Conservation (phyloP, 2,113 vertebrate species). For the Trogon surrucura region DNA sequence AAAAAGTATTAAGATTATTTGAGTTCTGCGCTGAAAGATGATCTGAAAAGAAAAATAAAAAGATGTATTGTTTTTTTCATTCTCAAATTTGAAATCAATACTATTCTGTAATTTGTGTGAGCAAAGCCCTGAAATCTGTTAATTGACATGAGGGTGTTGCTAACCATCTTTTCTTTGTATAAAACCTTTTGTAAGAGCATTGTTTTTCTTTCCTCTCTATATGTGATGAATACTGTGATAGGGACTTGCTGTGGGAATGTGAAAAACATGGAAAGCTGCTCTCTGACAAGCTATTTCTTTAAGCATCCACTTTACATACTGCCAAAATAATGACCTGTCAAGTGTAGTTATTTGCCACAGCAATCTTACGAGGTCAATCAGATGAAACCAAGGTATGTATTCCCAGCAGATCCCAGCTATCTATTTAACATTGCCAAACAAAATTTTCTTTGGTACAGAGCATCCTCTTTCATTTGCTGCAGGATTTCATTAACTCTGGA, state of each 20-base stretch:
- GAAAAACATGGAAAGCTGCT: slow-evolving; percentile 15
- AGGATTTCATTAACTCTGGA: neutral
- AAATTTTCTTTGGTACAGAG: neutral
- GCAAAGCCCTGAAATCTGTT: neutral
- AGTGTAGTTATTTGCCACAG: slow-evolving; percentile 15
- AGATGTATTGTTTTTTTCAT: neutral
- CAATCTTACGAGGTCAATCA: slow-evolving; percentile 48
- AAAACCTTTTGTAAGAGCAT: neutral
- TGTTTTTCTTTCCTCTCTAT: neutral
- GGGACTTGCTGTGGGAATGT: neutral
- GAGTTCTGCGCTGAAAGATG: neutral
- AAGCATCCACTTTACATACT: slow-evolving; percentile 16
- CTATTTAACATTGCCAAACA: slow-evolving; percentile 38
- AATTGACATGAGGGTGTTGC: neutral
- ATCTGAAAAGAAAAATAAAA: neutral
- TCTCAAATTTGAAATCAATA: slow-evolving; percentile 9
- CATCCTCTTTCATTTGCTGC: neutral
- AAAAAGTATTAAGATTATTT: neutral
- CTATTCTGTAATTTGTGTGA: neutral
- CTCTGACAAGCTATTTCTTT: slow-evolving; percentile 30
- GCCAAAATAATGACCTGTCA: slow-evolving; percentile 54
- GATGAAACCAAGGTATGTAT: slow-evolving; percentile 41
- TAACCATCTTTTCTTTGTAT: neutral
- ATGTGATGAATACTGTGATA: neutral
- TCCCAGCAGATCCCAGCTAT: slow-evolving; percentile 26